phyloP scores from a whole-genome alignment of 2,113 vertebrate genomes.

The Pantherophis guttatus region DNA sequence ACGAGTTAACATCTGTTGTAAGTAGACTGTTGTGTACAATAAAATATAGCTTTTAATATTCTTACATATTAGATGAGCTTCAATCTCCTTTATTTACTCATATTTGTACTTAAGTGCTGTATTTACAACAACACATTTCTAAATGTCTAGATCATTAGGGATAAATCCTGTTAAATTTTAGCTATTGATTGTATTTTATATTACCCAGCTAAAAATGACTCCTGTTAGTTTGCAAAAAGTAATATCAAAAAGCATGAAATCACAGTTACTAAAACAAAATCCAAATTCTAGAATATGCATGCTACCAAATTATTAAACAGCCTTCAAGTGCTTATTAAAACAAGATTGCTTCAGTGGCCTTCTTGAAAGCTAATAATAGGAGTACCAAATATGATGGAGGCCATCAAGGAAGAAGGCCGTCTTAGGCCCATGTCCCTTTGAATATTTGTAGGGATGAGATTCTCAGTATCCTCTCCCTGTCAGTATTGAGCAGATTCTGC shows the following conservation, averaged over 20 bases:
- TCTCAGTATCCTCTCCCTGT: not conserved
- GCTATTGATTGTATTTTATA: not conserved
- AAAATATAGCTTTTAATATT: not conserved
- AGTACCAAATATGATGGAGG: not conserved
- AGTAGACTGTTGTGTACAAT: not conserved
- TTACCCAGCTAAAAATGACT: not conserved
- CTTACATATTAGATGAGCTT: not conserved
- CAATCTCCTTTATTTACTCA: not conserved
- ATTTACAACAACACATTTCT: not conserved
- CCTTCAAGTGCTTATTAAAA: not conserved
- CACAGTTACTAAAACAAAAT: not conserved
- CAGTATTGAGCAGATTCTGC: not conserved
- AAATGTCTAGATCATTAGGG: not conserved
- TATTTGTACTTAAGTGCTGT: not conserved
- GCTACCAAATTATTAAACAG: not conserved
- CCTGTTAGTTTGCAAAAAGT: not conserved
- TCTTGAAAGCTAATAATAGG: not conserved
- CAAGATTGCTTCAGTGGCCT: not conserved
- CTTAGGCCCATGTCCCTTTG: not conserved
- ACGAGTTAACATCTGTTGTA: not conserved
- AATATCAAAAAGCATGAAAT: not conserved
- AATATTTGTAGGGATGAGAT: not conserved
- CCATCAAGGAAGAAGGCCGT: not conserved
- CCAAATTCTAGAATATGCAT: not conserved
- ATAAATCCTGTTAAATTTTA: not conserved